phyloP scores from a whole-genome alignment of 2,797 vertebrate species.

The Remorina albescens region DNA sequence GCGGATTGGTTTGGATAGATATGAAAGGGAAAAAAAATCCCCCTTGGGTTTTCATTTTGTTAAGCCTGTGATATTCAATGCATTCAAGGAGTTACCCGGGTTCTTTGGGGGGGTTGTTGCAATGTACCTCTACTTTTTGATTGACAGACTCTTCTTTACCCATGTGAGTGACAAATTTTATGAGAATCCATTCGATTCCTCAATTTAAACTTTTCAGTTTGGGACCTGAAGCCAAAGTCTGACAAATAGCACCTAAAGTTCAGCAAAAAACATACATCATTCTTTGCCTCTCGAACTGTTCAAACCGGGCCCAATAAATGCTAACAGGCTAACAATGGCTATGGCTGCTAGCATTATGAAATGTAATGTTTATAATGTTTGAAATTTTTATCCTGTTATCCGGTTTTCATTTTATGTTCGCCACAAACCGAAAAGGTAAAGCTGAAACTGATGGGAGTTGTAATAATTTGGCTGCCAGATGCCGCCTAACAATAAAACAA shows the following conservation, averaged over 20 bases:
- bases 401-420: too few relatives aligned
- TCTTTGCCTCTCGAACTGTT: too few relatives aligned
- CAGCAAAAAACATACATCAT: neutral
- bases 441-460: too few relatives aligned
- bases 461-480: too few relatives aligned
- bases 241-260: neutral
- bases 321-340: too few relatives aligned
- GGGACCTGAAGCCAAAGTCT: neutral
- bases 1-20: slow-evolving; percentile 61
- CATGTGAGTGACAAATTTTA: neutral
- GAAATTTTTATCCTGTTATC: neutral
- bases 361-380: neutral
- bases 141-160: slow-evolving; percentile 28
- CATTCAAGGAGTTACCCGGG: slow-evolving; percentile 28
- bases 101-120: slow-evolving; percentile 22
- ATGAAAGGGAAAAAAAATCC: slow-evolving; percentile 53
- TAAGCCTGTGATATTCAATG: slow-evolving; percentile 43
- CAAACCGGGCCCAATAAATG: neutral
- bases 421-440: too few relatives aligned
- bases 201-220: neutral
- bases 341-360: too few relatives aligned
- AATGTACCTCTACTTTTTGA: slow-evolving; percentile 15
- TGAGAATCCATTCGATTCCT: neutral
- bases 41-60: slow-evolving; percentile 36
- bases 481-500: too few relatives aligned